phyloP scores from a whole-genome alignment of 64 coral and sea anemone genomes.

The Montipora cactus region DNA sequence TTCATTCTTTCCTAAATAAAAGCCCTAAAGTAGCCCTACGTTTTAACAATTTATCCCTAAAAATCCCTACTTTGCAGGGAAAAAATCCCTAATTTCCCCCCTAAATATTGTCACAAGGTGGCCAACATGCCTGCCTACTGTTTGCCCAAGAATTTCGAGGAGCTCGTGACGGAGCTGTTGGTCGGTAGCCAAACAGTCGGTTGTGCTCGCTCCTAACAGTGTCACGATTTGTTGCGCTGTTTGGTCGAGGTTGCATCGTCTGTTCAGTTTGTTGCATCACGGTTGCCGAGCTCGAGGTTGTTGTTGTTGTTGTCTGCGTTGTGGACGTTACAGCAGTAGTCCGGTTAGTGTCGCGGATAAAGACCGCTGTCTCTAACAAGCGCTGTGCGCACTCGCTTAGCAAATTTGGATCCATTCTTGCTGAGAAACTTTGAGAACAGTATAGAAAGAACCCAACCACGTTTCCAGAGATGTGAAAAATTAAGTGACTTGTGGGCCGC shows the following conservation, averaged over 20 bases:
- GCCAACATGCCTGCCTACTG: too few species aligned
- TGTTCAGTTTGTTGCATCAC: background rate
- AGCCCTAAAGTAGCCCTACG: too few species aligned
- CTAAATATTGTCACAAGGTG: too few species aligned
- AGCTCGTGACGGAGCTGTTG: constrained; percentile 21
- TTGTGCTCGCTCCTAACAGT: constrained; percentile 8
- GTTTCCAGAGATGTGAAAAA: too few species aligned
- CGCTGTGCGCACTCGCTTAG: constrained; percentile 25
- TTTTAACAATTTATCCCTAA: too few species aligned
- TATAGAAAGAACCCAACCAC: too few species aligned
- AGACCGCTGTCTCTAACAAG: constrained; percentile 25
- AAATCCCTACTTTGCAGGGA: too few species aligned
- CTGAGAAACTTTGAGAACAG: too few species aligned
- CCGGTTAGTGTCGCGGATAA: background rate
- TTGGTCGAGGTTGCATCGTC: background rate
- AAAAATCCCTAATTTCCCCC: too few species aligned
- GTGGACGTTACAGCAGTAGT: constrained; percentile 11
- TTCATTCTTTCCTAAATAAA: too few species aligned
- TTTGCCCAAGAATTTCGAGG: constrained; percentile 13
- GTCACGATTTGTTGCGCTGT: background rate
- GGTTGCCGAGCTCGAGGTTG: background rate
- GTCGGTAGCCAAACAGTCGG: constrained; percentile 45
- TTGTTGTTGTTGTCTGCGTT: constrained; percentile 7
- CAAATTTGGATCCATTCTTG: constrained; percentile 7
- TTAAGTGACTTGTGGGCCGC: background rate